Conservation (phyloP, 2,888 invertebrate species). For the Metallyticus violacea region DNA sequence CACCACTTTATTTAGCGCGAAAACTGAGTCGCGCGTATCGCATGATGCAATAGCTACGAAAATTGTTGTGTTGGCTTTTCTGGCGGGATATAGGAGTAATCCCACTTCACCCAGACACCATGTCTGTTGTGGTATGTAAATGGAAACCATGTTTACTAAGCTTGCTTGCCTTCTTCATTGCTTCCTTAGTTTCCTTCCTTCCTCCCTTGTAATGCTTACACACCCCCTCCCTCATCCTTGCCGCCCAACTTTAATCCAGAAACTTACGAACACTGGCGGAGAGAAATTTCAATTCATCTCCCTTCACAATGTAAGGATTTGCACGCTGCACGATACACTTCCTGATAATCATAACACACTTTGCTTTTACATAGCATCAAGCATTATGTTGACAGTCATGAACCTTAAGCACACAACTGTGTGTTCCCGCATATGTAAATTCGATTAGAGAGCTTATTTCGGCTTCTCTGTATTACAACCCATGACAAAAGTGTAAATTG, state of each 20-base stretch:
- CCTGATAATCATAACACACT: neutral
- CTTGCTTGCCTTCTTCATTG: neutral
- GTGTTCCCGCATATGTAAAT: neutral
- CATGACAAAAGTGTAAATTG: too few relatives aligned
- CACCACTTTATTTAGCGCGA: neutral
- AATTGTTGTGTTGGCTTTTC: slow-evolving; percentile 2
- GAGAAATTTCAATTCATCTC: neutral
- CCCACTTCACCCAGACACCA: neutral
- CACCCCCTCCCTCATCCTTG: neutral
- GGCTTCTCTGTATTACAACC: neutral
- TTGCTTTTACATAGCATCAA: neutral
- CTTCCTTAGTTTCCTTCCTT: neutral
- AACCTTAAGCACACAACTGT: neutral
- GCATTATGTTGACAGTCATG: neutral
- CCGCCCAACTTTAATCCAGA: slow-evolving; percentile 1
- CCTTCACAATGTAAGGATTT: neutral
- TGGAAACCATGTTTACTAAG: slow-evolving; percentile 4
- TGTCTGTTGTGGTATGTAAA: slow-evolving; percentile 16
- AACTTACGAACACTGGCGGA: neutral
- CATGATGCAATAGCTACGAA: neutral
- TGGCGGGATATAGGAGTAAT: neutral
- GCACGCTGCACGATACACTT: neutral
- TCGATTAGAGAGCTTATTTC: neutral
- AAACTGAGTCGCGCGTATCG: neutral
- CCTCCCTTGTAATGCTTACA: neutral